phyloP scores from a whole-genome alignment of 2,888 invertebrate species.

The Cheilosia vernalis region DNA sequence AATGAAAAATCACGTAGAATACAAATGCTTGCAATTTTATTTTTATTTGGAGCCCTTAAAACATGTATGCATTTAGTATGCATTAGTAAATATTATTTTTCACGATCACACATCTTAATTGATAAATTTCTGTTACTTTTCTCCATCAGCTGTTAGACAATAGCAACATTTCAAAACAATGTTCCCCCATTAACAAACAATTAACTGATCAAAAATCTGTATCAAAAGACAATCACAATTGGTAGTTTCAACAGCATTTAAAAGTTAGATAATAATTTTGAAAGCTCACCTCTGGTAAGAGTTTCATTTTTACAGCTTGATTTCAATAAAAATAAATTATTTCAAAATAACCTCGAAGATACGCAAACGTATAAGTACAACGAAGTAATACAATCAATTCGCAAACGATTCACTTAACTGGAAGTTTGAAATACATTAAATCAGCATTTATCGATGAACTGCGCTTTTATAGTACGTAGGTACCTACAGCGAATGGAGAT shows the following conservation, averaged over 20 bases:
- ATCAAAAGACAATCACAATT: not conserved
- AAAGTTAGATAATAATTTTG: not conserved
- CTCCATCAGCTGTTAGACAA: not conserved
- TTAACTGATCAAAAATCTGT: not conserved
- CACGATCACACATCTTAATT: no score
- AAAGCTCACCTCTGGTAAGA: slow-evolving; percentile 60
- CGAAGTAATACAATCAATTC: slow-evolving; percentile 9
- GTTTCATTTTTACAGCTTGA: slow-evolving; percentile 38
- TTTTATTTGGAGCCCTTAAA: no score
- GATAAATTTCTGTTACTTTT: no score
- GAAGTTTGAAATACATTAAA: slow-evolving; percentile 48
- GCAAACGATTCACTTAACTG: slow-evolving; percentile 27
- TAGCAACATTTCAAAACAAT: not conserved
- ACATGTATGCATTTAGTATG: no score
- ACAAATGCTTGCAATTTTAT: no score
- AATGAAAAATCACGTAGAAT: no score
- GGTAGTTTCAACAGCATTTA: not conserved
- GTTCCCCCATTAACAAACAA: no score
- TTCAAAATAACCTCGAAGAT: not conserved
- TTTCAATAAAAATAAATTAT: not conserved
- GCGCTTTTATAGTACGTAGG: slow-evolving; percentile 46
- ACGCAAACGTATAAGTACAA: not conserved
- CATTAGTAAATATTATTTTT: no score
- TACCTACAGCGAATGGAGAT: slow-evolving; percentile 20
- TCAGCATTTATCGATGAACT: slow-evolving; percentile 12